Base-by-base conservation (phyloP, 2,888 invertebrate genomes). In the Adineta ricciae region DNA sequence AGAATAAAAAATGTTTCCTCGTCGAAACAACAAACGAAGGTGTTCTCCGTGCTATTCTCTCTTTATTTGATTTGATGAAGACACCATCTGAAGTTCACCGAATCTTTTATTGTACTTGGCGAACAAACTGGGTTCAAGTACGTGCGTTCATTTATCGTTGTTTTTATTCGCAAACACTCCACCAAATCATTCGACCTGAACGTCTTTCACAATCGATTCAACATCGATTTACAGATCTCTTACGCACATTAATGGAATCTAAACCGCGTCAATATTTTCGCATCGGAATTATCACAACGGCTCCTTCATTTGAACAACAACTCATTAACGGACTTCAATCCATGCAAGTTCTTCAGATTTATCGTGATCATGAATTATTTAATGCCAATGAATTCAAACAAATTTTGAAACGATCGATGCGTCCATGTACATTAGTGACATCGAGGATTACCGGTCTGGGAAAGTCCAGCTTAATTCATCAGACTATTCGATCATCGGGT, bases 151-250 rank as follows among this genome's bases (percentile, higher is more conserved):
- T 11, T 11, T 78, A 78, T 78, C 78, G 78, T 21, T 78, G 78
- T 78, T 78, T 78, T 5, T 78, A 78, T 78, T 41, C 78, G 1
- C 38, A 78, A n/a, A 78, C 8, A 38, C n/a, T 38, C 11, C 21
- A 78, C 41, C 38, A 38, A 78, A 41, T 78, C 2, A 41, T 78
- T 78, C 78, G 78, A 78, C 78, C 78, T n/a, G 78, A 78, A 78
- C 8, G 9, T n/a, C n/a, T 78, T n/a, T 78, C 78, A 41, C 1
- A 38, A 41, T 21, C 24, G 14, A 78, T 78, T 41, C 78, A 78
- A 14, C 24, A 78, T n/a, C 24, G n/a, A 46, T 8, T 46, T 46
- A 46, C 11, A 8, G 5, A 5, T 2, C 41, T 78, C n/a, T 41
- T 41, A 24, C 78, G 41, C n/a, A 41, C 41, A n/a, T 8, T 78